A percentile compares a stretch with the other conserved stretches of the same genome.
Evolutionary conservation across 2,113 vertebrate genomes (phyloP).

Genomic region (Eurypyga helias): DNA sequence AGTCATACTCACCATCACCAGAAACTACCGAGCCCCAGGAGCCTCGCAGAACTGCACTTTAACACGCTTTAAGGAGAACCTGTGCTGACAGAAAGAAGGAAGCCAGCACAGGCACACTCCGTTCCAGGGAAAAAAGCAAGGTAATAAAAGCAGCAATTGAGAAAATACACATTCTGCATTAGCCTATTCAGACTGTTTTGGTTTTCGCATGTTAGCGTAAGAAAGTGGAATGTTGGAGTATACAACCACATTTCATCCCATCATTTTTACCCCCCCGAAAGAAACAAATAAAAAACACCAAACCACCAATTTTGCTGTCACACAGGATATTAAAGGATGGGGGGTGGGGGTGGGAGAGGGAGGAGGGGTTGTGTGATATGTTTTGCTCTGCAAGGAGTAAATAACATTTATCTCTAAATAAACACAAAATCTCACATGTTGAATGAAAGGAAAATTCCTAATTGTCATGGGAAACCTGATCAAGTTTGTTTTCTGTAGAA

Average conservation of each 20-base stretch:
- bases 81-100: not conserved
- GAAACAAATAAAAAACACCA: not conserved
- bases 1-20: not conserved
- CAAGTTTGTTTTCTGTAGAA: not conserved
- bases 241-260: not conserved
- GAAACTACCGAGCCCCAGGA: not conserved
- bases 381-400: not conserved
- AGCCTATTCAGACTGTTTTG: not conserved
- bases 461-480: not conserved
- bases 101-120: not conserved
- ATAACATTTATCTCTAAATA: not conserved
- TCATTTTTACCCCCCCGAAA: not conserved
- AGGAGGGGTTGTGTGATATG: not conserved
- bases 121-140: not conserved
- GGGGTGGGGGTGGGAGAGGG: not conserved
- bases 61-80: not conserved
- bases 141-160: not conserved
- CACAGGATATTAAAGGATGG: not conserved
- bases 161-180: not conserved
- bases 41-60: not conserved
- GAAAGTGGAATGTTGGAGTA: conserved; percentile 60
- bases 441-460: not conserved
- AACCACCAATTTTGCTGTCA: not conserved
- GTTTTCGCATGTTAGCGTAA: not conserved
- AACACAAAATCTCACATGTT: not conserved